phyloP scores from a whole-genome alignment of 2,113 vertebrate genomes.

The Entomyzon cyanotis region DNA sequence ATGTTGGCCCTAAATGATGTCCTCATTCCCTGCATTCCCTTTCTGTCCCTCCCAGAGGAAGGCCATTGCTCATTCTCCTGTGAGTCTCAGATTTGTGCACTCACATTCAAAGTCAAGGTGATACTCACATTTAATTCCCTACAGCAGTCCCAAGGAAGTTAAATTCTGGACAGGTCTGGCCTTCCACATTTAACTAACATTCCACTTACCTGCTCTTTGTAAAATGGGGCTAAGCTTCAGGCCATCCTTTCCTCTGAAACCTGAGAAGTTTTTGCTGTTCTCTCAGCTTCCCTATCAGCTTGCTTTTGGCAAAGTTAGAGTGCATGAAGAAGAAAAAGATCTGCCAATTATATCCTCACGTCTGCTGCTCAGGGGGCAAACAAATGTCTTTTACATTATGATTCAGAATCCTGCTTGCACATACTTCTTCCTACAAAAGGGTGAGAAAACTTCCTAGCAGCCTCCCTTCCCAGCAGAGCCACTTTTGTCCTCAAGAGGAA shows the following conservation, averaged over 20 bases:
- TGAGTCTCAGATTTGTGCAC: background rate
- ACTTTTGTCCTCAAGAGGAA: background rate
- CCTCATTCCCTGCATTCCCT: background rate
- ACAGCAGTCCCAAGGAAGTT: background rate
- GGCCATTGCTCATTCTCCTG: rapidly evolving
- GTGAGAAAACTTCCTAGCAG: background rate
- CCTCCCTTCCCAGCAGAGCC: background rate
- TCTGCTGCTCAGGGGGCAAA: slow-evolving; percentile 21
- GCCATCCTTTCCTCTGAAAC: background rate
- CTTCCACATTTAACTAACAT: background rate
- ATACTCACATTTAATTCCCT: background rate
- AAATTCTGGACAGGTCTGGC: background rate
- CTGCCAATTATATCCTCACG: slow-evolving; percentile 5
- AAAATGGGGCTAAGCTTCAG: background rate
- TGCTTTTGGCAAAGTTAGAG: slow-evolving; percentile 28
- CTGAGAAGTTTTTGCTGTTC: background rate
- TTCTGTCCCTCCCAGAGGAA: background rate
- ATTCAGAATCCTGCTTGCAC: slow-evolving; percentile 16
- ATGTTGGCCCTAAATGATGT: too few species aligned
- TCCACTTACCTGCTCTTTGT: background rate
- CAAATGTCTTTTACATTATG: background rate
- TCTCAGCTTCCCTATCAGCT: slow-evolving; percentile 1
- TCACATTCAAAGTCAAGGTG: background rate
- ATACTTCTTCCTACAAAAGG: background rate
- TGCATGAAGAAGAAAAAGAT: slow-evolving; percentile 22